These are phyloP conservation scores for Chrysolina haemoptera DNA, from an alignment of 2,888 invertebrate genomes.

Conservation along the genomic window DNA sequence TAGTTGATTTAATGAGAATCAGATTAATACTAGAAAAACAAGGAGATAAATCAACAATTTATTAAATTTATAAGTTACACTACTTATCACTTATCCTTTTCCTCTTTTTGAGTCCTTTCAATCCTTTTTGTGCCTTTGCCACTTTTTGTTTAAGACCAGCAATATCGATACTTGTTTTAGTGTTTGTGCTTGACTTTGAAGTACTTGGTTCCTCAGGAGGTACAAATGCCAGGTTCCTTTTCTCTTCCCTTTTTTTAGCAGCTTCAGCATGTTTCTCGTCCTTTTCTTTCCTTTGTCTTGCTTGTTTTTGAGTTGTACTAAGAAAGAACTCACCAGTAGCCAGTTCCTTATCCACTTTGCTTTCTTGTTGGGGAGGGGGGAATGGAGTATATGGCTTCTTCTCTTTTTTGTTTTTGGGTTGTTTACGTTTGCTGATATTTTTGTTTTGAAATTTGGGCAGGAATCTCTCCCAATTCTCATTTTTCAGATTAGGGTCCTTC, in stretches of 20 bases:
- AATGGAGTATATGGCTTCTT: slow-evolving; percentile 98
- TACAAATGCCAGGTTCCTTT: slow-evolving; percentile 84
- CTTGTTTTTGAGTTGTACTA: slow-evolving; percentile 84
- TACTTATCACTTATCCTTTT: slow-evolving; percentile 32
- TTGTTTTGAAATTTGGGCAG: slow-evolving; percentile 92
- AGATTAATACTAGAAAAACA: background rate
- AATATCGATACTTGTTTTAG: slow-evolving; percentile 75
- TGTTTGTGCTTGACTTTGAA: slow-evolving; percentile 56
- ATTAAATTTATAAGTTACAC: background rate
- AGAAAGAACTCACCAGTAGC: slow-evolving; percentile 98
- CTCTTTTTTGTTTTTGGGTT: slow-evolving; percentile 88
- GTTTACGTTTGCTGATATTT: slow-evolving; percentile 90
- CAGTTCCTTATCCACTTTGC: slow-evolving; percentile 93
- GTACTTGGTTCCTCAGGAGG: slow-evolving; percentile 82
- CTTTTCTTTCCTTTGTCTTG: slow-evolving; percentile 81
- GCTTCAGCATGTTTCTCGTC: slow-evolving; percentile 85
- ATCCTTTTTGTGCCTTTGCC: slow-evolving; percentile 75
- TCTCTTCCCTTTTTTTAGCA: slow-evolving; percentile 81
- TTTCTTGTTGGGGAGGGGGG: slow-evolving; percentile 93
- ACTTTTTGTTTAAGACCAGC: slow-evolving; percentile 84
- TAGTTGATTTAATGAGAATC: too few relatives aligned
- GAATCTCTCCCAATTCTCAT: slow-evolving; percentile 97
- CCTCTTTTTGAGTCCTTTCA: slow-evolving; percentile 64
- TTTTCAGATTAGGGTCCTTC: slow-evolving; percentile 91
- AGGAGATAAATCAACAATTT: background rate